A percentile compares a stretch with the other conserved stretches of the same genome.
Evolutionary conservation across 2,113 vertebrate genomes (phyloP).

Genomic region (Orthonyx spaldingii): DNA sequence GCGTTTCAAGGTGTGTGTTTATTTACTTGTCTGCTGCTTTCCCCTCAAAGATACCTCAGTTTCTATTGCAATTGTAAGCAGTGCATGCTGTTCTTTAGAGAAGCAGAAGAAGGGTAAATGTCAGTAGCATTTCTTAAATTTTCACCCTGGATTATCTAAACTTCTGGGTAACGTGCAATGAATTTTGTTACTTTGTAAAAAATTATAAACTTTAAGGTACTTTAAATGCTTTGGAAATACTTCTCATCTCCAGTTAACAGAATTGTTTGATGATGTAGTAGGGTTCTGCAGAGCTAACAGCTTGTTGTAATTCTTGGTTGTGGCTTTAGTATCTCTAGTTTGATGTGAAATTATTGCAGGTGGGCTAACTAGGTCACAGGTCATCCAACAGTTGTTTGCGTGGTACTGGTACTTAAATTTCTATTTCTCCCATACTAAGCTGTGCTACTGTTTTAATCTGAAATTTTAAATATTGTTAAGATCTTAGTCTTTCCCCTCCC

Average conservation of each 20-base stretch:
- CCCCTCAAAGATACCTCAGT: not conserved
- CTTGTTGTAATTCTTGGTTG: not conserved
- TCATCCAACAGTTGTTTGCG: not conserved
- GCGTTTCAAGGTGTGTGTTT: not conserved
- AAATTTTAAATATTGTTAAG: not conserved
- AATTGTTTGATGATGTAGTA: not conserved
- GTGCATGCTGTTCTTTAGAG: not conserved
- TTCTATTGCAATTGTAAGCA: not conserved
- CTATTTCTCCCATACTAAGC: not conserved
- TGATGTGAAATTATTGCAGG: not conserved
- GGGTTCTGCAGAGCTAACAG: not conserved
- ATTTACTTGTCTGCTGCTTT: not conserved
- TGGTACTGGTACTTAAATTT: not conserved
- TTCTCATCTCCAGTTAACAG: not conserved
- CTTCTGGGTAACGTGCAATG: not conserved
- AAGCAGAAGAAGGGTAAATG: not conserved
- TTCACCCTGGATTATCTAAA: not conserved
- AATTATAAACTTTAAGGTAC: not conserved
- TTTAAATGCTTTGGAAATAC: not conserved
- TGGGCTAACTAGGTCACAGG: not conserved
- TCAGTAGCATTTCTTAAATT: not conserved
- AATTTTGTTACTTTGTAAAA: not conserved
- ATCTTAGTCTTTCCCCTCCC: accelerated
- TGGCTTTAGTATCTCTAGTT: not conserved
- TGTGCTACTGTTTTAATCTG: accelerated